Evolutionary conservation across 2,797 vertebrate species (phyloP).

Genomic region (Lepilemur septentrionalis): DNA sequence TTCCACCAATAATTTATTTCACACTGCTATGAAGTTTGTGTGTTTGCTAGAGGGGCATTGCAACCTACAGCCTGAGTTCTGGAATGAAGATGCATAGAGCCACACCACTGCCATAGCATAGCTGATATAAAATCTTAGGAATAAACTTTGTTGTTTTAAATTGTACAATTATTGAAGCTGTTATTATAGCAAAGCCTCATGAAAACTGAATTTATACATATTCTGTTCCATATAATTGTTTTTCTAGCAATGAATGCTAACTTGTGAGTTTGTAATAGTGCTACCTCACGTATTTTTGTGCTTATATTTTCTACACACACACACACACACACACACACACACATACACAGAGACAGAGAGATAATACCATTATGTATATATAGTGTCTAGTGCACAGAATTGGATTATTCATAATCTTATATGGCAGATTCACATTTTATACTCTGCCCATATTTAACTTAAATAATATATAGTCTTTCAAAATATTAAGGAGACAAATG

Average conservation of each 20-base stretch:
- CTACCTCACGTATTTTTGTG: background rate
- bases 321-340: no score
- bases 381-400: background rate
- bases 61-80: background rate
- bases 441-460: background rate
- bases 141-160: background rate
- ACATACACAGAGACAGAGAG: background rate
- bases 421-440: background rate
- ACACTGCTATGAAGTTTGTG: background rate
- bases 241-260: background rate
- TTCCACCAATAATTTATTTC: background rate
- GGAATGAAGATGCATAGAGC: background rate
- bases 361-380: background rate
- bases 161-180: background rate
- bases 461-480: background rate
- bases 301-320: background rate
- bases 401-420: background rate
- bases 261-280: background rate
- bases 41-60: background rate
- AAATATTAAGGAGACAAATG: background rate
- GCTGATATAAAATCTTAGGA: background rate
- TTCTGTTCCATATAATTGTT: background rate
- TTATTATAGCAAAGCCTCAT: background rate
- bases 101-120: background rate
- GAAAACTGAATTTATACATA: background rate